Evolutionary conservation across 2,113 vertebrate species (phyloP).

Genomic region (Tyrannus savana): DNA sequence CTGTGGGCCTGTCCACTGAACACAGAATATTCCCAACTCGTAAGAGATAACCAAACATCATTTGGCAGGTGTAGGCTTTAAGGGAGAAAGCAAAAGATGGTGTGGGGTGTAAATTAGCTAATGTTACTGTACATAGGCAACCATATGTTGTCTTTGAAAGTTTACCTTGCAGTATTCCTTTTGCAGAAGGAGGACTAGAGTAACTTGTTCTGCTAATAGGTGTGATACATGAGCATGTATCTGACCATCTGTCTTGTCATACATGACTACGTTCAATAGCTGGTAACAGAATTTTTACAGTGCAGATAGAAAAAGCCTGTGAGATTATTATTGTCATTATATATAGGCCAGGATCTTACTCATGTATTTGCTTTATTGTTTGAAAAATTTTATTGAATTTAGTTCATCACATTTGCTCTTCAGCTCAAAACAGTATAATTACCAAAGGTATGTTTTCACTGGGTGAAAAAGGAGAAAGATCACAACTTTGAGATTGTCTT

Average conservation of each 20-base stretch:
- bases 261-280: fast-evolving
- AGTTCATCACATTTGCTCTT: neutral
- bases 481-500: neutral
- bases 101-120: neutral
- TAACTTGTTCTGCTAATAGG: neutral
- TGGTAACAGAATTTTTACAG: neutral
- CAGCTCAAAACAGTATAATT: fast-evolving
- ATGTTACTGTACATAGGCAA: neutral
- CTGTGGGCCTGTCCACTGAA: neutral
- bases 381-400: neutral
- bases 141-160: neutral
- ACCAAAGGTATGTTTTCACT: neutral
- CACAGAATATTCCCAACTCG: neutral
- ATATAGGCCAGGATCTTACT: neutral
- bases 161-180: neutral
- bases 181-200: neutral
- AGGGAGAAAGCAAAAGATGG: neutral
- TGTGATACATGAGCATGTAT: neutral
- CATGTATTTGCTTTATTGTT: neutral
- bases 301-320: neutral
- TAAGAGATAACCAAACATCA: neutral
- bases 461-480: neutral
- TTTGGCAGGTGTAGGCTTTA: neutral
- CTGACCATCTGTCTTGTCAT: neutral
- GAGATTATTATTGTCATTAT: neutral